Base-by-base conservation (phyloP, 2,113 vertebrate genomes). In the Plecturocebus donacophilus region DNA sequence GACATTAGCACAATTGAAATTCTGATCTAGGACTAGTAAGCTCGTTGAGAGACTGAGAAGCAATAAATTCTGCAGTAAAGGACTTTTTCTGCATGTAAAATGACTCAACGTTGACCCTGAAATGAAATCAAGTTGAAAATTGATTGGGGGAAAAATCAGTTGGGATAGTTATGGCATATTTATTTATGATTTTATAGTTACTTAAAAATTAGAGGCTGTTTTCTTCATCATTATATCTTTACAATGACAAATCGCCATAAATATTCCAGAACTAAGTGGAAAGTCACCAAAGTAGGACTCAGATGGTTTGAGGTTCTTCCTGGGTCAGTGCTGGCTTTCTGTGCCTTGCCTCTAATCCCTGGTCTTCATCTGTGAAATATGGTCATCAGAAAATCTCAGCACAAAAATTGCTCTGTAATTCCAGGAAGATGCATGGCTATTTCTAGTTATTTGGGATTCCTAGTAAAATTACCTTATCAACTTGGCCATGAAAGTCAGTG, bases 61-160 rank as follows among this genome's bases (percentile, higher is more conserved):
- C 87, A 97, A 81, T 83, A 96, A 97, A 97, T 76, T 96, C 80
- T 95, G 61, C 89, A 64, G 13, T 27, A 21, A 81, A 96, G 85
- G 80, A 96, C 12, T 84, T 88, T 87, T 90, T 86, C 47, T 96
- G 95, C 89, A 76, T 98, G 32, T 91, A 83, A 98, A 97, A 86
- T 64, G 2, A 97, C 19, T 56, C 8, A 76, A 58, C 52, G 6
- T 77, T 95, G 86, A 66, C 3, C 52, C 47, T 93, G 88, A 95
- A 87, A 85, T 95, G 96, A 97, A 97, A 94, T 81, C 80, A 84
- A 68, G 17, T 94, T 83, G 84, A 87, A 95, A 98, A 97, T 66
- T 96, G 96, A 97, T 89, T 87, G 35, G 54, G 7, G 1, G 71
- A 96, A 82, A 27, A 86, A 19, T 32, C 23, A 92, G 1, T 84